Conservation (phyloP, 2,888 invertebrate genomes). For the Pteria penguin region DNA sequence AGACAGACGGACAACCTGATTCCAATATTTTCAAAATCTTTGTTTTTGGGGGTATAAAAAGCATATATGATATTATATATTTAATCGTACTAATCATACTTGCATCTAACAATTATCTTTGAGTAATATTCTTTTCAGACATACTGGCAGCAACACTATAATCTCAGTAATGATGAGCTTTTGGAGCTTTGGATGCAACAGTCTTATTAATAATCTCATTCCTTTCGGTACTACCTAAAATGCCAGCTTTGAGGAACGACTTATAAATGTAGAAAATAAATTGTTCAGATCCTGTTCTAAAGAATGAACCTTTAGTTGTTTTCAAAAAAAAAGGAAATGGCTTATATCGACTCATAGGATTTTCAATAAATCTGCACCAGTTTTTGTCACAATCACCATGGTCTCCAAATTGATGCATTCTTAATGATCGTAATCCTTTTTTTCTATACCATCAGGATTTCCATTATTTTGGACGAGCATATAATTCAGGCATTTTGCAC, state of each 20-base stretch:
- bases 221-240: constrained; percentile 30
- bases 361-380: neutral
- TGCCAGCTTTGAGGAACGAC: constrained; percentile 14
- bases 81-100: no score
- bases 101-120: constrained; percentile 18
- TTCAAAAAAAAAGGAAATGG: constrained; percentile 11
- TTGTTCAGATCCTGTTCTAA: neutral
- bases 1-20: neutral
- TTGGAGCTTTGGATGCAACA: constrained; percentile 38
- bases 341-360: neutral
- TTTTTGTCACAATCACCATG: constrained; percentile 1
- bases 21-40: neutral
- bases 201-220: constrained; percentile 40
- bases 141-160: constrained; percentile 36
- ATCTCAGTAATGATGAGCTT: constrained; percentile 19
- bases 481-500: constrained; percentile 7
- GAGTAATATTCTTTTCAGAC: constrained; percentile 32
- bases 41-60: no score
- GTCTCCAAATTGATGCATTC: constrained; percentile 18
- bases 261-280: neutral
- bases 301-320: neutral
- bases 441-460: constrained; percentile 6
- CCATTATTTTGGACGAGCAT: constrained; percentile 11
- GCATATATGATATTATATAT: no score
- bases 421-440: neutral